phyloP scores from a whole-genome alignment of 37 sponge, comb jelly and placozoan species.

The Dysidea cf. avara region DNA sequence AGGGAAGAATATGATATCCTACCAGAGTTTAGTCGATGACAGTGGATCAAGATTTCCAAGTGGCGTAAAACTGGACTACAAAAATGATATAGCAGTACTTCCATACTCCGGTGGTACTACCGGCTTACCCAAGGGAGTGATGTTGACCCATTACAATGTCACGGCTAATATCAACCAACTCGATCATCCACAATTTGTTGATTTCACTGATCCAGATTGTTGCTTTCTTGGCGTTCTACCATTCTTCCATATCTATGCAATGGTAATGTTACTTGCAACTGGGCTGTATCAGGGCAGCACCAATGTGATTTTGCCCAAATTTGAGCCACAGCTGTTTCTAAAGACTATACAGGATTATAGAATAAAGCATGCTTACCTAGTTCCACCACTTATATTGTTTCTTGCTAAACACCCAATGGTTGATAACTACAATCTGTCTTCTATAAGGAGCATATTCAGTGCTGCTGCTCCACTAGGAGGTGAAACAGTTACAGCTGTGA shows the following conservation, averaged over 20 bases:
- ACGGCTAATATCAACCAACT: conserved; percentile 43
- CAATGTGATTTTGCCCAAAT: conserved; percentile 61
- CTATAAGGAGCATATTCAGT: conserved; percentile 42
- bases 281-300: conserved; percentile 51
- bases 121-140: too few species aligned
- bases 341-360: conserved; percentile 43
- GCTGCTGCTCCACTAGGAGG: conserved; percentile 89
- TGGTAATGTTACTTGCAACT: conserved; percentile 43
- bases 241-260: conserved; percentile 85
- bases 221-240: conserved; percentile 57
- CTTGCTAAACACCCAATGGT: too few species aligned
- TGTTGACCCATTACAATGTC: too few species aligned
- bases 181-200: conserved; percentile 29
- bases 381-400: conserved; percentile 82
- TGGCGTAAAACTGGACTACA: too few species aligned
- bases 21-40: too few species aligned
- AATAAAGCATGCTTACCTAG: conserved; percentile 47
- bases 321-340: conserved; percentile 73
- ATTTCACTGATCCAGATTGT: neutral
- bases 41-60: too few species aligned
- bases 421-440: conserved; percentile 79
- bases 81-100: too few species aligned
- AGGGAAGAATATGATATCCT: too few species aligned
- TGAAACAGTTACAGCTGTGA: conserved; percentile 51
- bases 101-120: too few species aligned